Base-by-base conservation (phyloP, 2,113 vertebrate species). In the Sylvia atricapilla region DNA sequence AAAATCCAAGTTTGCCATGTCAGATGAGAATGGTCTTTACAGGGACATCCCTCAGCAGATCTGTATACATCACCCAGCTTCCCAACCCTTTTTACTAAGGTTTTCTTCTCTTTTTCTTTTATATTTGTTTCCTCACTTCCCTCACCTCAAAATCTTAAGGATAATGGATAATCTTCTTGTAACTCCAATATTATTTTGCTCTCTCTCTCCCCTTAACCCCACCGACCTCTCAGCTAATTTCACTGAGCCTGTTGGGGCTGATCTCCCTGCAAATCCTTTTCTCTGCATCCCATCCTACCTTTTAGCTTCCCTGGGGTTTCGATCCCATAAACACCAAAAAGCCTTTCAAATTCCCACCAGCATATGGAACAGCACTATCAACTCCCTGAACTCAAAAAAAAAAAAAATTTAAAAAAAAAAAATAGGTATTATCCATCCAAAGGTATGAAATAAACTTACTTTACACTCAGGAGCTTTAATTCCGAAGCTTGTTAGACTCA, bases 401-500 rank as follows among this genome's bases (percentile, higher is more conserved):
- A 5, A 37, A 69, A 5, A 37, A 90, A 49, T 2, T n/a, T n/a
- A 76, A n/a, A 15, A 41, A 69, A 5, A 37, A 69, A 5, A 37
- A 90, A 49, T 2, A 12, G 7, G 4, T 23, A 16, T 19, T 52
- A 27, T 27, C 35, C 50, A 41, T 41, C 20, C 35, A 60, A 85
- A 70, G 16, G 7, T 14, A 41, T 15, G 15, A 84, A 84, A 84
- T 23, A 37, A 46, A 31, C 35, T 50, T 87, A 31, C 35, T 50
- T 87, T n/a, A 7, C 52, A 7, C 7, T 55, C 20, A 7, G 23
- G 15, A 64, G 7, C 3, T 23, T 85, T 91, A 10, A 81, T 73
- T 31, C 41, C 50, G 69, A 52, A 56, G 8, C 3, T 69, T 0
- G 0, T 7, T 35, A 27, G 6, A 8, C 8, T 87, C 20, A 30